Evolutionary conservation across 2,113 vertebrate genomes (phyloP).

Genomic region (Nymphicus hollandicus): DNA sequence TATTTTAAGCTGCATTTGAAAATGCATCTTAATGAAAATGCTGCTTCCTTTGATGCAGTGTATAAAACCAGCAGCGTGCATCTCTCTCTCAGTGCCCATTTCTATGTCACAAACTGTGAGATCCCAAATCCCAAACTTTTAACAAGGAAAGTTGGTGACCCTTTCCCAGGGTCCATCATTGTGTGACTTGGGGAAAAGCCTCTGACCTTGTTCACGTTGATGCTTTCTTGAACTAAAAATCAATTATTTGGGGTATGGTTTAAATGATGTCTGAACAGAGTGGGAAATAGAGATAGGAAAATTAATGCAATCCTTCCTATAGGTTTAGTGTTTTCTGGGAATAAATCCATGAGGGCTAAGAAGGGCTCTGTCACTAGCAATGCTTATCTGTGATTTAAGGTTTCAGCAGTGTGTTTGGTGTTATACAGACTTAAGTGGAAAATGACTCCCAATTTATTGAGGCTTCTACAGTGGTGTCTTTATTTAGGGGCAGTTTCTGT

Average conservation of each 20-base stretch:
- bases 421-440: not conserved
- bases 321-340: not conserved
- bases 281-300: not conserved
- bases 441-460: not conserved
- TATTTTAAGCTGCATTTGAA: not conserved
- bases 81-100: not conserved
- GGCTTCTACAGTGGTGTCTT: not conserved
- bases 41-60: not conserved
- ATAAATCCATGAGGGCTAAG: not conserved
- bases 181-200: not conserved
- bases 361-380: not conserved
- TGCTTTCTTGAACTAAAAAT: not conserved
- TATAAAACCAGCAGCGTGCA: too few relatives aligned
- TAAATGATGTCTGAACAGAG: not conserved
- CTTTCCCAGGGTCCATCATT: not conserved
- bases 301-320: not conserved
- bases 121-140: not conserved
- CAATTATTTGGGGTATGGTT: not conserved
- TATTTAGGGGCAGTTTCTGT: constrained; percentile 1
- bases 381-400: not conserved
- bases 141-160: not conserved
- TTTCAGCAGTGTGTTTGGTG: not conserved
- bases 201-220: not conserved
- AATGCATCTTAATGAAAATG: not conserved
- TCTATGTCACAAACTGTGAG: too few relatives aligned